These are phyloP conservation scores for Mactra quadrangularis DNA, from an alignment of 1,140 invertebrate genomes.

Conservation along the genomic window DNA sequence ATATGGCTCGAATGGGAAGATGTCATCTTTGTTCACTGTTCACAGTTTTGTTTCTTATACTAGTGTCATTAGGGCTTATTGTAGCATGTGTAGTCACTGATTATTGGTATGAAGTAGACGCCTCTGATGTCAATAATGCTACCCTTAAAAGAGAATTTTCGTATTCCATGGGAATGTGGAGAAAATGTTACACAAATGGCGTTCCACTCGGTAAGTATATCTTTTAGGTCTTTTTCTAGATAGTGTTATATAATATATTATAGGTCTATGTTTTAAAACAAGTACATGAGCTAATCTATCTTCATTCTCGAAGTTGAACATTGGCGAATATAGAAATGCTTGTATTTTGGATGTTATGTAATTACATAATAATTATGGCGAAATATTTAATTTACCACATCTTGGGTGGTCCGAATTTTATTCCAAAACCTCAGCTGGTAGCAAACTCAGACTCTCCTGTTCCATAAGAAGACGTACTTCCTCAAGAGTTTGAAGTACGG, in stretches of 20 bases:
- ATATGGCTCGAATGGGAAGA: conserved; percentile 37
- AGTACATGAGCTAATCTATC: too few species aligned
- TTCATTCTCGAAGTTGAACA: too few species aligned
- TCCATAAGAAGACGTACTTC: too few species aligned
- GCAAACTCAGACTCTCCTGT: too few species aligned
- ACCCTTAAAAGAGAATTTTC: conserved; percentile 28
- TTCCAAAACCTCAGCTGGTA: too few species aligned
- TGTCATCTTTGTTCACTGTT: conserved; percentile 51
- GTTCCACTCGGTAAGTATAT: conserved; percentile 36
- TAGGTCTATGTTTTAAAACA: not conserved
- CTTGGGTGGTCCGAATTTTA: too few species aligned
- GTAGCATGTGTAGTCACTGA: conserved; percentile 38
- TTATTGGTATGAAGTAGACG: conserved; percentile 43
- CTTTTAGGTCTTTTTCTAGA: too few species aligned
- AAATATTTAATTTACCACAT: too few species aligned
- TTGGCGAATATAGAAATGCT: too few species aligned
- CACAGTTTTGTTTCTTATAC: conserved; percentile 37
- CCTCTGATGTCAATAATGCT: not conserved
- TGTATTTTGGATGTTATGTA: too few species aligned
- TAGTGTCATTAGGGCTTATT: conserved; percentile 29
- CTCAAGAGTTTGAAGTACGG: too few species aligned
- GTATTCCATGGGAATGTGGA: conserved; percentile 51
- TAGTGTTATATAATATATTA: not conserved
- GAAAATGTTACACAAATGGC: conserved; percentile 37
- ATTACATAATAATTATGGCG: too few species aligned